Conservation (phyloP, 2,113 vertebrate species). For the Potamarius usumacintae region DNA sequence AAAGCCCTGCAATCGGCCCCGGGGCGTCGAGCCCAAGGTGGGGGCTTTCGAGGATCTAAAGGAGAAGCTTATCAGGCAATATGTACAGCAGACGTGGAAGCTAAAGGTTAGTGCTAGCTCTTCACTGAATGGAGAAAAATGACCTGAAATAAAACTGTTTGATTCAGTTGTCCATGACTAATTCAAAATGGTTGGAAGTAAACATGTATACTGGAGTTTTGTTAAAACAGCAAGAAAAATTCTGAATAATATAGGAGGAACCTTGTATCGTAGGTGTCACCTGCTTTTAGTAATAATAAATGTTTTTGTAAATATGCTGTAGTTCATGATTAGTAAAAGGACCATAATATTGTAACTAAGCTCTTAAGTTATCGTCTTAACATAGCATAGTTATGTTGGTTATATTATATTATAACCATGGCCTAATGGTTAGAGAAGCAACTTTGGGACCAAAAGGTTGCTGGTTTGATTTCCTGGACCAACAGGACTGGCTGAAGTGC, state of each 20-base stretch:
- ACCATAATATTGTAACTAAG: not conserved
- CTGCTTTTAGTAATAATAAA: not conserved
- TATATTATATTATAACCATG: too few relatives aligned
- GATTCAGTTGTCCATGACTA: not conserved
- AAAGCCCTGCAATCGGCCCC: conserved; percentile 83
- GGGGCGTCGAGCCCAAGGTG: conserved; percentile 86
- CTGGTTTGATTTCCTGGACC: too few relatives aligned
- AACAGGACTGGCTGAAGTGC: too few relatives aligned
- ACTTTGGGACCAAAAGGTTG: too few relatives aligned
- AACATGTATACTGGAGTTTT: not conserved
- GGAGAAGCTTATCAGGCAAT: conserved; percentile 90
- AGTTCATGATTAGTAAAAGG: not conserved
- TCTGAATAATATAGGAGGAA: not conserved
- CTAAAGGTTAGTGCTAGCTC: conserved; percentile 77
- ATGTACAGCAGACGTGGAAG: conserved; percentile 91
- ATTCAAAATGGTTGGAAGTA: not conserved
- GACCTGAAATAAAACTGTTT: not conserved
- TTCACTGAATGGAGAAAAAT: not conserved
- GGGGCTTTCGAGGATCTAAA: conserved; percentile 94
- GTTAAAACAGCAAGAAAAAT: not conserved
- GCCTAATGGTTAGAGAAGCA: too few relatives aligned
- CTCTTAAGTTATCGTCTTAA: not conserved
- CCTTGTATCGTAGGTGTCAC: not conserved
- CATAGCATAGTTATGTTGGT: not conserved
- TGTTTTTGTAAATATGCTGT: not conserved